Conservation (phyloP, 2,113 vertebrate genomes). For the Gallinago undulata region DNA sequence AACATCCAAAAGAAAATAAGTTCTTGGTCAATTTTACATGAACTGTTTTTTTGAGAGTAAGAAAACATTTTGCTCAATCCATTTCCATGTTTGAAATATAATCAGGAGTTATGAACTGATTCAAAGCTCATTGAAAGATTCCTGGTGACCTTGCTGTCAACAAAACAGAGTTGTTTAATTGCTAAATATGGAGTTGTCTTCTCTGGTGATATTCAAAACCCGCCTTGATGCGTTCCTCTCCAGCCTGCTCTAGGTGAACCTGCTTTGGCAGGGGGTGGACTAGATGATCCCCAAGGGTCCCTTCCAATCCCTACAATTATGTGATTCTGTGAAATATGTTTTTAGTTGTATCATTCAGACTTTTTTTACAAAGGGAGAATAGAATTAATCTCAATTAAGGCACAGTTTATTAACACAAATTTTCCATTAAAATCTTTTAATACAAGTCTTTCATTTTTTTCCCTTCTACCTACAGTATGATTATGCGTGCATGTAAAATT, state of each 20-base stretch:
- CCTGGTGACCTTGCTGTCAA: neutral
- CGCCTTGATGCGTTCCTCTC: too few relatives aligned
- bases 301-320: too few relatives aligned
- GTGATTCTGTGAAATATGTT: neutral
- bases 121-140: neutral
- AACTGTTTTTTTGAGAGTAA: neutral
- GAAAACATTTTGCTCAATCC: neutral
- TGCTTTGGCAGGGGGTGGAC: too few relatives aligned
- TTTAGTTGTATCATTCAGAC: neutral
- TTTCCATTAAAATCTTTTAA: neutral
- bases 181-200: neutral
- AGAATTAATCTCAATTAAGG: neutral
- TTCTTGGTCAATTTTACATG: neutral
- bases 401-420: neutral
- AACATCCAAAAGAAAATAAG: neutral
- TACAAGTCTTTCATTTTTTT: neutral
- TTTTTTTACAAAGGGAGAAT: neutral
- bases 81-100: neutral
- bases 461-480: neutral
- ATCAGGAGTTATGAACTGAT: neutral
- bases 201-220: too few relatives aligned
- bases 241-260: too few relatives aligned
- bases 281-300: too few relatives aligned
- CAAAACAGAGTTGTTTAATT: neutral
- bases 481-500: neutral